These are phyloP conservation scores for Parambassis ranga DNA, from an alignment of 2,797 vertebrate species.

Conservation along the genomic window DNA sequence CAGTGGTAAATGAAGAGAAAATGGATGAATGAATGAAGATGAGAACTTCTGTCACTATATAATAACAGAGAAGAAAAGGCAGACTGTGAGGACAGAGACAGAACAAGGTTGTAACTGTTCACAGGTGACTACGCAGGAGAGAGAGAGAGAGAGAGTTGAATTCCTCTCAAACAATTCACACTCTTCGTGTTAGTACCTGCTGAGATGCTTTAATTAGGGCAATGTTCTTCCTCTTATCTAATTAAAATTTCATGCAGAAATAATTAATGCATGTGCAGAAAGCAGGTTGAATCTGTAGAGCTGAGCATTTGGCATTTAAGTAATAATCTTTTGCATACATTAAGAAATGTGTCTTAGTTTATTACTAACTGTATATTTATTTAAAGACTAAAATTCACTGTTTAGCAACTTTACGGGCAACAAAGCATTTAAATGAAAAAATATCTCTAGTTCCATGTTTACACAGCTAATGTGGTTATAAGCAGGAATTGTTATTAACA, in stretches of 20 bases:
- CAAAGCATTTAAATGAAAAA: too few relatives aligned
- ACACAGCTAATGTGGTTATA: too few relatives aligned
- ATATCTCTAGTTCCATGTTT: too few relatives aligned
- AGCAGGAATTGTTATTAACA: too few relatives aligned
- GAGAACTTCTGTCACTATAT: constrained; percentile 10
- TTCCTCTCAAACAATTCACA: constrained; percentile 30
- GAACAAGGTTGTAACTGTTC: constrained; percentile 18
- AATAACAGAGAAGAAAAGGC: constrained; percentile 19
- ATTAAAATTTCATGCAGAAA: constrained; percentile 50
- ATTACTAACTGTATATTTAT: background rate
- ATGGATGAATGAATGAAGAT: constrained; percentile 20
- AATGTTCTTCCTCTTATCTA: constrained; percentile 44
- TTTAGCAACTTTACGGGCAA: too few relatives aligned
- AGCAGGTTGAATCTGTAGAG: constrained; percentile 12
- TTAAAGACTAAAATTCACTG: too few relatives aligned
- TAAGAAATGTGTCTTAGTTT: background rate
- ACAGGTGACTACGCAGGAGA: constrained; percentile 31
- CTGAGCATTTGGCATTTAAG: background rate
- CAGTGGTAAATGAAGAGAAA: constrained; percentile 19
- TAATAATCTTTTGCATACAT: background rate
- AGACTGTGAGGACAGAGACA: background rate
- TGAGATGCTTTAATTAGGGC: constrained; percentile 52
- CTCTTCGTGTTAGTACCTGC: constrained; percentile 29
- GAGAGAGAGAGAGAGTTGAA: constrained; percentile 29
- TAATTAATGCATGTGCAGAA: constrained; percentile 45